These are phyloP conservation scores for Phalanger gymnotis DNA, from an alignment of 2,797 vertebrate genomes.

Conservation along the genomic window DNA sequence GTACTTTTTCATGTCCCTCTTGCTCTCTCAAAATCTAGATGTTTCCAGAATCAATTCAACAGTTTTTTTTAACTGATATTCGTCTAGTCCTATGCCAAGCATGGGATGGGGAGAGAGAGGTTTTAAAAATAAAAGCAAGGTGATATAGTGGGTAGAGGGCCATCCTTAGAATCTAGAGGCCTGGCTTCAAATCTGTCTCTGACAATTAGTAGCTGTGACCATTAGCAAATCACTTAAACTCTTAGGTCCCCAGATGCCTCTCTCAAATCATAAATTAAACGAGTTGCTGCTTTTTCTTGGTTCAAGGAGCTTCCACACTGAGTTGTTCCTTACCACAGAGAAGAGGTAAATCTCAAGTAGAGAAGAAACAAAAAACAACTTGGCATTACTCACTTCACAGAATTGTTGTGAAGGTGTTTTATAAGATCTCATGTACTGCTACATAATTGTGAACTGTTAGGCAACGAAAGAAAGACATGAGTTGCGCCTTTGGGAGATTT, in stretches of 20 bases:
- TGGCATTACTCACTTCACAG: background rate
- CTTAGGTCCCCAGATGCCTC: background rate
- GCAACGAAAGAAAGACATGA: background rate
- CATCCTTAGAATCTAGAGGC: background rate
- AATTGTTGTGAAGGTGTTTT: background rate
- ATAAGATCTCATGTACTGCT: background rate
- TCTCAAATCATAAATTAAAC: background rate
- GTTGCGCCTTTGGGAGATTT: background rate
- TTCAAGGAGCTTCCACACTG: background rate
- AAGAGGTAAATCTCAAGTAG: background rate
- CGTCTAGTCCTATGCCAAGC: background rate
- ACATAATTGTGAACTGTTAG: background rate
- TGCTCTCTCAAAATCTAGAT: background rate
- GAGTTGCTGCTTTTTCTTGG: background rate
- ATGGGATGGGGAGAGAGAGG: background rate
- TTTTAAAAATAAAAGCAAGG: background rate
- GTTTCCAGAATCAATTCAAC: background rate
- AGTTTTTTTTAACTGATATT: background rate
- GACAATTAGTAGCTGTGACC: background rate
- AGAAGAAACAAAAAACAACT: background rate
- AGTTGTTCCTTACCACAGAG: background rate
- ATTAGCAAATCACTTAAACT: background rate
- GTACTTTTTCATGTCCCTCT: background rate
- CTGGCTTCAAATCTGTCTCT: background rate
- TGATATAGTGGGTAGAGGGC: background rate